These are phyloP conservation scores for Yasuhikotakia modesta DNA, from an alignment of 2,797 vertebrate species.

Conservation along the genomic window DNA sequence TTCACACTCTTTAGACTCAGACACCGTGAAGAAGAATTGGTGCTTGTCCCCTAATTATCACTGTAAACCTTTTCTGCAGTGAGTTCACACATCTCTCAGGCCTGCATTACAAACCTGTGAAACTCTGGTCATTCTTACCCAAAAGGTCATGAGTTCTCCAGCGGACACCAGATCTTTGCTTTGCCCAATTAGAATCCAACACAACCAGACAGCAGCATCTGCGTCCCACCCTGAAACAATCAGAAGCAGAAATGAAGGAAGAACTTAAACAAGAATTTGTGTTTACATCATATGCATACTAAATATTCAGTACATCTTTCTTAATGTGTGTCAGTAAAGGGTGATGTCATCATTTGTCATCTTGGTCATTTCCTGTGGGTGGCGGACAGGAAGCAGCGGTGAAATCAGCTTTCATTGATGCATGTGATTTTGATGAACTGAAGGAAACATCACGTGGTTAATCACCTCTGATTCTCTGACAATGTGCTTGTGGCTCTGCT, in stretches of 20 bases:
- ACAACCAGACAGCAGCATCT: neutral
- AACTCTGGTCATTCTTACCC: conserved; percentile 26
- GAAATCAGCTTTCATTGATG: neutral
- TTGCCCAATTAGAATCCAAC: conserved; percentile 30
- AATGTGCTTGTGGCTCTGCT: conserved; percentile 17
- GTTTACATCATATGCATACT: too few relatives aligned
- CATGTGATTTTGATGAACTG: neutral
- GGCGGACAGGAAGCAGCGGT: neutral
- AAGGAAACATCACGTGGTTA: conserved; percentile 21
- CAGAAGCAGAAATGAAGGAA: neutral
- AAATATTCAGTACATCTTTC: too few relatives aligned
- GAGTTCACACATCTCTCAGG: conserved; percentile 23
- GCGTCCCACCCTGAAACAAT: neutral
- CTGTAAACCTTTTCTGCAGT: conserved; percentile 9
- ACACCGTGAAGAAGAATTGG: too few relatives aligned
- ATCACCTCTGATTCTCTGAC: conserved; percentile 22
- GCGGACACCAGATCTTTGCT: neutral
- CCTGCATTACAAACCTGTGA: conserved; percentile 27
- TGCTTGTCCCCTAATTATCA: conserved; percentile 44
- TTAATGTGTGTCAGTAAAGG: too few relatives aligned
- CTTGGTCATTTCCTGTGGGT: too few relatives aligned
- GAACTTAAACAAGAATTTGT: too few relatives aligned
- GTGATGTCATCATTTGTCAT: too few relatives aligned
- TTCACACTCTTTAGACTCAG: too few relatives aligned
- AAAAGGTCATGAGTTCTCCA: conserved; percentile 28